phyloP scores from a whole-genome alignment of 1,140 invertebrate genomes.

The Amyelois transitella region DNA sequence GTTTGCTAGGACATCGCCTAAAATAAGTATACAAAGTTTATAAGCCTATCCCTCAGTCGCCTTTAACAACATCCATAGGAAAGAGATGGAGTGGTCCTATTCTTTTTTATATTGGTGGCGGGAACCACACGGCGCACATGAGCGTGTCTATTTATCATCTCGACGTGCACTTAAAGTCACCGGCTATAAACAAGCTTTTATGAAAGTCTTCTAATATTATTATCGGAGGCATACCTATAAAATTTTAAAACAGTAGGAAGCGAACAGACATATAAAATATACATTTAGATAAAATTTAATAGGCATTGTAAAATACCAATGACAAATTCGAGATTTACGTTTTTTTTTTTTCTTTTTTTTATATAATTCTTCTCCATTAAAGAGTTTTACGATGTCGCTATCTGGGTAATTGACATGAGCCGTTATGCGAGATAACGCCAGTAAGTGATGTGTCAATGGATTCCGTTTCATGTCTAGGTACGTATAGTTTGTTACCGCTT shows the following conservation, averaged over 20 bases:
- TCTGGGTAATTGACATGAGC: not conserved
- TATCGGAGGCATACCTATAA: slow-evolving; percentile 40
- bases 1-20: too few relatives aligned
- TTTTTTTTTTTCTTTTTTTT: slow-evolving; percentile 22
- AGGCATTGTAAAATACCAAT: slow-evolving; percentile 51
- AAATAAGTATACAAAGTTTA: too few relatives aligned
- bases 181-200: slow-evolving; percentile 2
- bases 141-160: not conserved
- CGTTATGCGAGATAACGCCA: not conserved
- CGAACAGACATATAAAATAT: slow-evolving; percentile 46
- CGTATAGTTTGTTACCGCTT: too few relatives aligned
- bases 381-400: slow-evolving; percentile 24
- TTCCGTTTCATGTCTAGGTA: too few relatives aligned
- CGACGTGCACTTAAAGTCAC: slow-evolving; percentile 6
- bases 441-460: not conserved
- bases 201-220: slow-evolving; percentile 38
- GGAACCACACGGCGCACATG: not conserved
- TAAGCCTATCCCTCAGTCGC: too few relatives aligned
- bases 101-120: too few relatives aligned
- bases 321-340: slow-evolving; percentile 35
- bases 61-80: too few relatives aligned
- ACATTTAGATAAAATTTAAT: slow-evolving; percentile 59
- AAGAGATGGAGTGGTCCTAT: too few relatives aligned
- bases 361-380: slow-evolving; percentile 26
- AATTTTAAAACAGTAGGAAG: slow-evolving; percentile 55